Evolutionary conservation across 1,140 invertebrate genomes (phyloP), one percentile per base, ranked within the genome.

Genomic region (Tachypleus tridentatus): DNA sequence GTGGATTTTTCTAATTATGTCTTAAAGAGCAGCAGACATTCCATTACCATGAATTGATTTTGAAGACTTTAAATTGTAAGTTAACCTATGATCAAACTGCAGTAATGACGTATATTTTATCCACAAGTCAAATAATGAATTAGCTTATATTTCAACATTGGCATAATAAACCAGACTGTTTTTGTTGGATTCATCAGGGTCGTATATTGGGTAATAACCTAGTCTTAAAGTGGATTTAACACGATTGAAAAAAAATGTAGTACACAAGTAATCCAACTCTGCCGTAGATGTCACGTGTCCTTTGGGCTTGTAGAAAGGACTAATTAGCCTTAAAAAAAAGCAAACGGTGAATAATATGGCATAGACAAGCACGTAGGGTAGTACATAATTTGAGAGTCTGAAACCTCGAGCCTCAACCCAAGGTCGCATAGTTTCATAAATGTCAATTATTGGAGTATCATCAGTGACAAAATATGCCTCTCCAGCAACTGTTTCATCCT

Each of bases 391-490:
- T 3, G 73, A 75, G 0, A 78, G 74, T 70, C 51, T 74, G 29
- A 71, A 73, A 4, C 73, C 72, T 71, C 72, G 64, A 71, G 71
- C 52, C 74, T 81, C 64, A 7, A 80, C 68, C 7, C 61, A 51
- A 61, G 81, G 79, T 70, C 83, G 76, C 66, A 83, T 75, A 69
- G 86, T 82, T 52, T 80, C 74, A 49, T 82, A 80, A 7, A 81
- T 74, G 73, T 85, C 83, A 63, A 81, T 76, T 10, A 84, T 76
- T 6, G 80, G 78, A 0, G 85, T 86, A 70, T 87, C 82, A 71
- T 87, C 86, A 29, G 83, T 86, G 9, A 87, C 76, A 65, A 82
- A 86, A 53, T 85, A 81, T 0, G 80, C 65, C 66, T 62, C 63
- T 74, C 78, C 70, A 80, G 74, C 48, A 74, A 76, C 67, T 77